These are phyloP conservation scores for Xenopus borealis DNA, from an alignment of 2,113 vertebrate genomes.

Conservation along the genomic window DNA sequence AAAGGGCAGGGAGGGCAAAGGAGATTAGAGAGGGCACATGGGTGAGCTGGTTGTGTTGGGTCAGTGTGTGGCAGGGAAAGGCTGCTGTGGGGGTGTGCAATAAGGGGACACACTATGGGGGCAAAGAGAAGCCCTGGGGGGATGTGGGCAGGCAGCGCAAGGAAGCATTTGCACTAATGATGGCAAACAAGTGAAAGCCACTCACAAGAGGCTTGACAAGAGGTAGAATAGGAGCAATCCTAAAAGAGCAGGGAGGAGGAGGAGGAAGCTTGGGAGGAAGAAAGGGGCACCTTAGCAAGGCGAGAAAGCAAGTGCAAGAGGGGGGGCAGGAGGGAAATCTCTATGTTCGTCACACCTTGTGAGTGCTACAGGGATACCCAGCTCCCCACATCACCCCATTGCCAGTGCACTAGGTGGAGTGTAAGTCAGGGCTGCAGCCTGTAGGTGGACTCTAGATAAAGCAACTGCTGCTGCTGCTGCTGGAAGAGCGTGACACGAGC, in stretches of 20 bases:
- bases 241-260: background rate
- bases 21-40: background rate
- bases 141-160: background rate
- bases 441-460: slow-evolving; percentile 25
- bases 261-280: background rate
- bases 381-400: slow-evolving; percentile 14
- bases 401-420: background rate
- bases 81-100: background rate
- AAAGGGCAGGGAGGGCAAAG: background rate
- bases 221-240: background rate
- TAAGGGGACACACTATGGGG: background rate
- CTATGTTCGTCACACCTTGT: slow-evolving; percentile 12
- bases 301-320: background rate
- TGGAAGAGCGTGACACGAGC: background rate
- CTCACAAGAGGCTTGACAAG: background rate
- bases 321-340: slow-evolving; percentile 24
- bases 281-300: slow-evolving; percentile 8
- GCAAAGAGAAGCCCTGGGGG: background rate
- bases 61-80: background rate
- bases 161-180: background rate
- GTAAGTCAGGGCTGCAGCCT: slow-evolving; percentile 15
- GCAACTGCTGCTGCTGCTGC: background rate
- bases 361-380: slow-evolving; percentile 25
- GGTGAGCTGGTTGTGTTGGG: background rate
- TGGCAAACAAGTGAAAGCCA: background rate